These are phyloP conservation scores for Philereme vetulata DNA, from an alignment of 2,888 invertebrate genomes.

Conservation along the genomic window DNA sequence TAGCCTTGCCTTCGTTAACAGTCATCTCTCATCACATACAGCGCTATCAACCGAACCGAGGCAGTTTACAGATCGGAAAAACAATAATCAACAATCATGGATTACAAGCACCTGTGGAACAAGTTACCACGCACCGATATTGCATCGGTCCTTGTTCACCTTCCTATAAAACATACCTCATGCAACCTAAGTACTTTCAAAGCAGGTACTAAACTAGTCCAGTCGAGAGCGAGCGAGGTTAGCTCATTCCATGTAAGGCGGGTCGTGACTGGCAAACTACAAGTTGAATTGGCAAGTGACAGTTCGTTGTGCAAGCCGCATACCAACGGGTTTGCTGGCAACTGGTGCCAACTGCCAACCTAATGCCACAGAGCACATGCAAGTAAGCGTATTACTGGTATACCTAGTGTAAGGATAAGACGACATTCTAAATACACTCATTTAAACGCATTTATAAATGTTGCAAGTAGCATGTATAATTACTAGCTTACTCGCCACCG, in stretches of 20 bases:
- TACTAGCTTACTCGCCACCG: too few species aligned
- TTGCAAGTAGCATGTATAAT: too few species aligned
- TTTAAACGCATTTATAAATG: too few species aligned
- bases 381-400: slow-evolving; percentile 2
- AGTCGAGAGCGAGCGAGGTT: slow-evolving; percentile 13
- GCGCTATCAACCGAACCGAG: too few species aligned
- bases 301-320: slow-evolving; percentile 27
- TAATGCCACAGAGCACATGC: slow-evolving; percentile 3
- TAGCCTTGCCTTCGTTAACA: background rate
- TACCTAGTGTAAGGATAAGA: background rate
- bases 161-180: slow-evolving; percentile 9
- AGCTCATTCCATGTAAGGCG: slow-evolving; percentile 20
- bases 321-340: slow-evolving; percentile 21
- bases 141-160: slow-evolving; percentile 15
- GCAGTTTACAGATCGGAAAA: background rate
- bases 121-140: background rate
- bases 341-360: slow-evolving; percentile 1
- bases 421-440: background rate
- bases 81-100: background rate
- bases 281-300: slow-evolving; percentile 24
- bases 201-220: slow-evolving; percentile 21
- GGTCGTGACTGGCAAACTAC: slow-evolving; percentile 23
- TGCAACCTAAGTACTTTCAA: slow-evolving; percentile 25
- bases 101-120: slow-evolving; percentile 4
- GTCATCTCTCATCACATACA: too few species aligned